Percentiles rank a stretch among this genome's conserved stretches.
These are phyloP conservation scores for Neodiprion virginianus DNA, from an alignment of 1,140 invertebrate species.

Conservation along the genomic window DNA sequence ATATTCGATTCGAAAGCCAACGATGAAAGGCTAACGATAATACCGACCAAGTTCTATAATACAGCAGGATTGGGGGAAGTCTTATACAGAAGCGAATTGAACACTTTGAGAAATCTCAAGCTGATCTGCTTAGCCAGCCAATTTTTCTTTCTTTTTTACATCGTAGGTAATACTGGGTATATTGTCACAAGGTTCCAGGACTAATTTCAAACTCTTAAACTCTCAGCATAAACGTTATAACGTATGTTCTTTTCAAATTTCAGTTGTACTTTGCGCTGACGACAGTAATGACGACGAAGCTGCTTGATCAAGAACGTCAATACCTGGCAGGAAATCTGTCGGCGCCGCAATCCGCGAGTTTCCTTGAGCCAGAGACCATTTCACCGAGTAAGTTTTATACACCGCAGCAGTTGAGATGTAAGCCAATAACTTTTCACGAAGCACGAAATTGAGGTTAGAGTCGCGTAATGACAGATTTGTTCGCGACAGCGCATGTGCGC, in stretches of 20 bases:
- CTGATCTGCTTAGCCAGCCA: too few relatives aligned
- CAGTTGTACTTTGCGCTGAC: conserved; percentile 62
- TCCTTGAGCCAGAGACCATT: conserved; percentile 60
- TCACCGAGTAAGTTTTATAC: conserved; percentile 58
- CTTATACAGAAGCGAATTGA: too few relatives aligned
- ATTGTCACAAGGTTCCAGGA: too few relatives aligned
- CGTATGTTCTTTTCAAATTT: conserved; percentile 29
- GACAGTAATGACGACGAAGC: conserved; percentile 49
- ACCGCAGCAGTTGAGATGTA: background rate
- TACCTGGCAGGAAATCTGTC: conserved; percentile 57
- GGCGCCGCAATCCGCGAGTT: conserved; percentile 50
- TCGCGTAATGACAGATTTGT: background rate
- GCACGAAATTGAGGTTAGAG: background rate
- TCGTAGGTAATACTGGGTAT: too few relatives aligned
- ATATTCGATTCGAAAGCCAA: background rate
- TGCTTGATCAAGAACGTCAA: conserved; percentile 57
- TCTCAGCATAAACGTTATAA: background rate
- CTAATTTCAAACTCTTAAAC: background rate
- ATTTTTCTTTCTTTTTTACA: too few relatives aligned
- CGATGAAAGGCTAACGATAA: background rate
- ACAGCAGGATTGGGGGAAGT: too few relatives aligned
- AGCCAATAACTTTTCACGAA: background rate
- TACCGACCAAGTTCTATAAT: background rate
- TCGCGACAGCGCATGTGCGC: too few relatives aligned
- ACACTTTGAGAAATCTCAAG: too few relatives aligned